Evolutionary conservation across 35 echinoderm and acorn worm genomes (phyloP).

Genomic region (Diadema setosum): DNA sequence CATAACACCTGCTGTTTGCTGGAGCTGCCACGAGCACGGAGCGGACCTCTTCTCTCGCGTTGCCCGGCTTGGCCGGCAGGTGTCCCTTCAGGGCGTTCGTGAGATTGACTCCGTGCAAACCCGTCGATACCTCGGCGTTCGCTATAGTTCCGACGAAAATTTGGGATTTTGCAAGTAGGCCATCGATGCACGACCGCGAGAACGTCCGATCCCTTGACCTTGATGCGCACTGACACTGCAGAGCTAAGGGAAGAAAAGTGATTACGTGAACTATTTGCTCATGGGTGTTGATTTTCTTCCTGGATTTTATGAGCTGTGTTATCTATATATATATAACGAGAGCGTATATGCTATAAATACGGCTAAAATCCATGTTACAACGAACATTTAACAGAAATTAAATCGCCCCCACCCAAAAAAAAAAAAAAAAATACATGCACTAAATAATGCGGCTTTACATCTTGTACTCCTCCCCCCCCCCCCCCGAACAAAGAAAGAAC

Average conservation of each 20-base stretch:
- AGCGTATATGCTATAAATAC: too few species aligned
- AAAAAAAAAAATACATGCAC: too few species aligned
- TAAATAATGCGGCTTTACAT: too few species aligned
- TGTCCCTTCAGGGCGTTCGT: not conserved
- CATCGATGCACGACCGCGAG: not conserved
- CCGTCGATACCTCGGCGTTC: not conserved
- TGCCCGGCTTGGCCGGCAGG: not conserved
- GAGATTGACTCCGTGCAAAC: not conserved
- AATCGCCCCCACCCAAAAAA: too few species aligned
- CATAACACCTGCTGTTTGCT: not conserved
- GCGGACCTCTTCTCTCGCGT: not conserved
- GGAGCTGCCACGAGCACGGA: not conserved
- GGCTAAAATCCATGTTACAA: too few species aligned
- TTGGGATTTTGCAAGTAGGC: not conserved
- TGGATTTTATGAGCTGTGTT: too few species aligned
- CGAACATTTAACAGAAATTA: too few species aligned
- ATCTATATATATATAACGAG: too few species aligned
- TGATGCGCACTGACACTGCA: not conserved
- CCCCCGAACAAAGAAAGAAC: too few species aligned
- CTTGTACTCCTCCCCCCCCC: too few species aligned
- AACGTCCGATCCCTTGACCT: not conserved
- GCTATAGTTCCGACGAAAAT: not conserved
- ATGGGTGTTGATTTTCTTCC: too few species aligned
- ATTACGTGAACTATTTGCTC: too few species aligned
- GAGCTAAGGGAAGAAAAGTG: not conserved